These are phyloP conservation scores for Bursaphelenchus mucronatus DNA, from an alignment of 1,140 invertebrate genomes.

Conservation along the genomic window DNA sequence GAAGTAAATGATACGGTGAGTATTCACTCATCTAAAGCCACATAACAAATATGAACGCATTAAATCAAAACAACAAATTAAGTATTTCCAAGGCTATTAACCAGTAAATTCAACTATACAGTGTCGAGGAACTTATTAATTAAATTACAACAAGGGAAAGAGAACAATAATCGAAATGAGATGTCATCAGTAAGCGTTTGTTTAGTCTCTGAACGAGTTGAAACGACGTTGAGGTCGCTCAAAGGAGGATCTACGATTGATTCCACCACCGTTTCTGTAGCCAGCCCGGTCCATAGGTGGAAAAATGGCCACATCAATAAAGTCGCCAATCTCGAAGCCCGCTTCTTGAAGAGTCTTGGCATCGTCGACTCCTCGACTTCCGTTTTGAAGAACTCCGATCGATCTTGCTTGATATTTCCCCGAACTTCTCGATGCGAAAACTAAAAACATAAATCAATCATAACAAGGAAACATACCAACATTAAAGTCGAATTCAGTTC, in stretches of 20 bases:
- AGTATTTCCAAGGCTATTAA: no score
- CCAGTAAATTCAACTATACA: no score
- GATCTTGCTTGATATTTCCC: slow-evolving; percentile 72
- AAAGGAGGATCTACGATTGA: background rate
- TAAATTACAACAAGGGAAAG: no score
- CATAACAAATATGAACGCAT: background rate
- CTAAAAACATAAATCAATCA: slow-evolving; percentile 4
- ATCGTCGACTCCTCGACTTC: slow-evolving; percentile 75
- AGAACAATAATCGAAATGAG: no score
- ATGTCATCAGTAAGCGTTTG: no score
- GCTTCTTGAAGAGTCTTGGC: slow-evolving; percentile 69
- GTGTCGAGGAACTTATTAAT: no score
- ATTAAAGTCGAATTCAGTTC: slow-evolving; percentile 96
- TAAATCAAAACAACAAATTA: no score
- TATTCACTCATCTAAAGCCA: slow-evolving; percentile 11
- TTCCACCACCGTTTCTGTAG: slow-evolving; percentile 5
- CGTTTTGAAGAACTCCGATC: slow-evolving; percentile 86
- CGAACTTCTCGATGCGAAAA: slow-evolving; percentile 58
- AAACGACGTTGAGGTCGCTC: slow-evolving; percentile 3
- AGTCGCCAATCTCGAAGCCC: slow-evolving; percentile 88
- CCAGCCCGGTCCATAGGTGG: background rate
- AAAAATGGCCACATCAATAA: slow-evolving; percentile 74
- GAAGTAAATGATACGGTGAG: slow-evolving; percentile 8
- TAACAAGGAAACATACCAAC: slow-evolving; percentile 63
- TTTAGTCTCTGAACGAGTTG: no score